Conservation (phyloP, 1,140 invertebrate species). For the Drosophila ficusphila region DNA sequence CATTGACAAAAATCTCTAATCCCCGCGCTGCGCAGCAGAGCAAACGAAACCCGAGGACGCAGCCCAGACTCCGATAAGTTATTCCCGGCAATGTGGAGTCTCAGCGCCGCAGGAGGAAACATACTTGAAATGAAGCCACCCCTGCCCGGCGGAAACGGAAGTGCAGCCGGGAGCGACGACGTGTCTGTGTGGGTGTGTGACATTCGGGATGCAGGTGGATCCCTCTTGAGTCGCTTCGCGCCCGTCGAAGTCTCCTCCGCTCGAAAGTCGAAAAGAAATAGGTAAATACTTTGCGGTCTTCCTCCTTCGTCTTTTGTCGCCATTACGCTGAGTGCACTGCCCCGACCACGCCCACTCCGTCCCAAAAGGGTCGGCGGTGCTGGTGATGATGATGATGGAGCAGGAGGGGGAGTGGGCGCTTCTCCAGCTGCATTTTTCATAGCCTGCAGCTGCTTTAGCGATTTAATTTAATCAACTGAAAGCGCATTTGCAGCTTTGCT, state of each 20-base stretch:
- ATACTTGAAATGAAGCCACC: conserved; percentile 44
- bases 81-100: conserved; percentile 31
- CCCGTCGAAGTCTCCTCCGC: conserved; percentile 28
- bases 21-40: conserved; percentile 38
- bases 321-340: conserved; percentile 76
- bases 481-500: conserved; percentile 80
- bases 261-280: conserved; percentile 43
- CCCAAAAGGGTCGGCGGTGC: conserved; percentile 23
- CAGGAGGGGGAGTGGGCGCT: neutral
- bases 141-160: conserved; percentile 54
- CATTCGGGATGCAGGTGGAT: conserved; percentile 60
- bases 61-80: conserved; percentile 32
- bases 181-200: conserved; percentile 18
- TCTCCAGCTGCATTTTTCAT: conserved; percentile 69
- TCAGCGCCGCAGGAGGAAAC: conserved; percentile 27
- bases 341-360: conserved; percentile 27
- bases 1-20: conserved; percentile 84
- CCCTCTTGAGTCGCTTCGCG: conserved; percentile 14
- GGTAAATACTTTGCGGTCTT: conserved; percentile 75
- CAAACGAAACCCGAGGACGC: conserved; percentile 48
- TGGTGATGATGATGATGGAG: conserved; percentile 7
- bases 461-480: conserved; percentile 84
- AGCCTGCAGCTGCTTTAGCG: conserved; percentile 70
- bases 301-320: conserved; percentile 59
- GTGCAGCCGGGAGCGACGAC: conserved; percentile 30